These are phyloP conservation scores for Charaxes varanes DNA, from an alignment of 1,140 invertebrate genomes.

Conservation along the genomic window DNA sequence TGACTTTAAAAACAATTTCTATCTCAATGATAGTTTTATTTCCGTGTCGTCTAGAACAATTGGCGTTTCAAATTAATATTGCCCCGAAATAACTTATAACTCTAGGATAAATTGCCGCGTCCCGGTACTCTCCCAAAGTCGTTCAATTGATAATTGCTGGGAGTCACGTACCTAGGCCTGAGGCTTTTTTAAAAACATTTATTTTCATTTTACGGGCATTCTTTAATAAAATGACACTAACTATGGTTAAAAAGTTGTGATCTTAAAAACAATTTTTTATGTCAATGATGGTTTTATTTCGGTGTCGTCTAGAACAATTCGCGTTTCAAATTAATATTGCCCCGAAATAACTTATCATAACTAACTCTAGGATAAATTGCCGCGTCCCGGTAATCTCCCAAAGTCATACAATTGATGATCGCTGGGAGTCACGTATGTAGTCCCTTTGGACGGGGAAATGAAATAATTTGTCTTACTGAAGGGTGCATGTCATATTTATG, in stretches of 20 bases:
- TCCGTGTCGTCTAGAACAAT: too few species aligned
- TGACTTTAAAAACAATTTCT: too few species aligned
- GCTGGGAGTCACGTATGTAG: slow-evolving; percentile 54
- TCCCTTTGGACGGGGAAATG: slow-evolving; percentile 63
- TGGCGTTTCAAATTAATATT: slow-evolving; percentile 6
- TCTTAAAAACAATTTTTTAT: too few species aligned
- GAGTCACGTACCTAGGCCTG: slow-evolving; percentile 60
- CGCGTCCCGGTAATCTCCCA: slow-evolving; percentile 34
- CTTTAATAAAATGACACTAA: too few species aligned
- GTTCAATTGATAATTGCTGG: slow-evolving; percentile 44
- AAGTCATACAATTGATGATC: slow-evolving; percentile 46
- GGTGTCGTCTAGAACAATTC: too few species aligned
- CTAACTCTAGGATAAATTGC: slow-evolving; percentile 44
- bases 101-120: slow-evolving; percentile 43
- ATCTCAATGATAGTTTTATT: too few species aligned
- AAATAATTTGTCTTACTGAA: slow-evolving; percentile 68
- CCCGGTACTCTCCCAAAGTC: slow-evolving; percentile 34
- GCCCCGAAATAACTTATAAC: slow-evolving; percentile 14
- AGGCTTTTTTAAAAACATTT: too few species aligned
- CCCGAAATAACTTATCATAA: slow-evolving; percentile 16
- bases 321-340: slow-evolving; percentile 5
- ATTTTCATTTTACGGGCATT: too few species aligned
- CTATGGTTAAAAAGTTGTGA: too few species aligned
- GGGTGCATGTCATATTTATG: slow-evolving; percentile 69
- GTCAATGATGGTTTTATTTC: too few species aligned